These are phyloP conservation scores for Muntiacus reevesi DNA, from an alignment of 2,113 vertebrate species.

Conservation along the genomic window DNA sequence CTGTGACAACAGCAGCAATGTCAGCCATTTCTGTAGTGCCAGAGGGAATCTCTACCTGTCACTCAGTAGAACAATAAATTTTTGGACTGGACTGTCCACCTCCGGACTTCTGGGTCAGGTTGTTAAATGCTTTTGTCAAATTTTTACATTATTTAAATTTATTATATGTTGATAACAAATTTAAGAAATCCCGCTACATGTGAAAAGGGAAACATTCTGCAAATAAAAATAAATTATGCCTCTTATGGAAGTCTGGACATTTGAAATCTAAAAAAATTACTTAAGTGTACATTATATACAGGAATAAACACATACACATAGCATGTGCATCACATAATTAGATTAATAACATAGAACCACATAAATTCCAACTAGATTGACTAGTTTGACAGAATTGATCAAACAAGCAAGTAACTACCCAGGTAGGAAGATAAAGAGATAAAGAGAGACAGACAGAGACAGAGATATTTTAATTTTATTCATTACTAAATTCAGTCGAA, in stretches of 20 bases:
- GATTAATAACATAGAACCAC: background rate
- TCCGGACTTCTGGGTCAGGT: background rate
- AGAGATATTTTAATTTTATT: background rate
- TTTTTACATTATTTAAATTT: background rate
- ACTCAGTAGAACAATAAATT: background rate
- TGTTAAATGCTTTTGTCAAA: background rate
- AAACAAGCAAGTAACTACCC: background rate
- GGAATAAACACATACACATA: background rate
- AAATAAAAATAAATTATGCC: background rate
- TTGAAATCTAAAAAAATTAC: background rate
- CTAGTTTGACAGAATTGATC: background rate
- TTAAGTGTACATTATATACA: background rate
- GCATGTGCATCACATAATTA: background rate
- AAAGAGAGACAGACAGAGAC: background rate
- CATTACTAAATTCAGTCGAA: slow-evolving; percentile 17
- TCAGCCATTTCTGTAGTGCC: background rate
- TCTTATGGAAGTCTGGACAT: background rate
- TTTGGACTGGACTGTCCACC: background rate
- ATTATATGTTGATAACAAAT: background rate
- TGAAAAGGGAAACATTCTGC: background rate
- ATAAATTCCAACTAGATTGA: background rate
- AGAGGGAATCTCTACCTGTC: background rate
- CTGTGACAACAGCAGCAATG: background rate
- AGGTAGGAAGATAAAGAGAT: background rate
- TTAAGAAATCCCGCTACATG: background rate